Conservation (phyloP, 2,888 invertebrate species). For the Tanypteryx hageni region DNA sequence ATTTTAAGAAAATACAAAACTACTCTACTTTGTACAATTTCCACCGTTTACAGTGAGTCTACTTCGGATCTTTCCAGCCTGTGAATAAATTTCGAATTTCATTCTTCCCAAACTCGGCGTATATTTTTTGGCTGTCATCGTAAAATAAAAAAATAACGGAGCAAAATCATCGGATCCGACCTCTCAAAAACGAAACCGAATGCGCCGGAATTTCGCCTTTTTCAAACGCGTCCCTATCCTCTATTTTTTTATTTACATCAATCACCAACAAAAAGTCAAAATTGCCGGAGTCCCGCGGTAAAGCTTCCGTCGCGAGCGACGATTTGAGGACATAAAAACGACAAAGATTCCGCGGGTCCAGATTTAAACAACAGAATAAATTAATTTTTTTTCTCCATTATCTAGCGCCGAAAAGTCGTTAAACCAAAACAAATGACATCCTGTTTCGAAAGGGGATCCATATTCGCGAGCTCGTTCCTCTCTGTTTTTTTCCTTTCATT, state of each 20-base stretch:
- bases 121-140: too few species aligned
- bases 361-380: conserved; percentile 55
- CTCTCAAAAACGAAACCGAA: conserved; percentile 10
- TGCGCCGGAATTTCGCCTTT: background rate
- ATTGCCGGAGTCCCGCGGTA: conserved; percentile 53
- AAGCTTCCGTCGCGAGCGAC: conserved; percentile 39
- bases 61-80: too few species aligned
- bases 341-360: background rate
- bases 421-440: conserved; percentile 63
- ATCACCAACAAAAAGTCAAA: conserved; percentile 52
- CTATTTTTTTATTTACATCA: background rate
- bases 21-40: too few species aligned
- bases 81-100: too few species aligned
- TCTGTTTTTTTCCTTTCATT: conserved; percentile 15
- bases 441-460: conserved; percentile 36
- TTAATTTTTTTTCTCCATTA: conserved; percentile 48
- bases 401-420: conserved; percentile 45
- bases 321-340: conserved; percentile 32
- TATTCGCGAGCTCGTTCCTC: conserved; percentile 26
- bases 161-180: background rate
- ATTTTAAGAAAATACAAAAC: too few species aligned
- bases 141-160: background rate
- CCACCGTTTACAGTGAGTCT: too few species aligned
- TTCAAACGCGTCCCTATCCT: conserved; percentile 11
- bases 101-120: too few species aligned